Evolutionary conservation across 2,888 invertebrate genomes (phyloP), one percentile per base, ranked within the genome.

Genomic region (Metalampra italica): DNA sequence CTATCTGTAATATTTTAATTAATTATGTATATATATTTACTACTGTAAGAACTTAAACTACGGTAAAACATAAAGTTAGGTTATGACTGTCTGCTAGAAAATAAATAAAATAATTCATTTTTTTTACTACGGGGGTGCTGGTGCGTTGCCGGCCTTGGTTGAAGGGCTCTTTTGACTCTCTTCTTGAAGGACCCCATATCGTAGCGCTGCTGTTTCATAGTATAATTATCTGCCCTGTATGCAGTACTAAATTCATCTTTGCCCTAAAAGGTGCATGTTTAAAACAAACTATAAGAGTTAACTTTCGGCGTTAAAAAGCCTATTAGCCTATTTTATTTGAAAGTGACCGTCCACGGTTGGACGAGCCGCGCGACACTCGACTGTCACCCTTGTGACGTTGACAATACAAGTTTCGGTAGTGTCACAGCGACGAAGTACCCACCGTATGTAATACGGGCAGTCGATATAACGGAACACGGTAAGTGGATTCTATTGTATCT

Each of bases 281-380:
- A 66, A 77, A 82, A 77, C 75, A 69, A 71, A 77, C 71, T 71
- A 68, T 73, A 71, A 65, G 64, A 75, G 68, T 79, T 72, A 74
- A 78, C 77, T 82, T 83, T 77, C 72, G 77, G 78, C 74, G 82
- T 81, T 84, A 85, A 85, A 84, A 81, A 75, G 75, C 75, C 81
- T 82, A 85, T 86, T 86, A 86, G 83, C 85, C 85, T 78, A 85
- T 82, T 82, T 86, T 73, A 82, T 82, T 82, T 76, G 80, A 84
- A 82, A 85, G 83, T 82, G 71, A 69, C 73, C 67, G 63, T 67
- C 57, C 62, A 63, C 62, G 56, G 32, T 55, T 52, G 57, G 57
- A 37, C 50, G 55, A 45, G 3, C 32, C 48, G n/a, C 9, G 15
- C 8, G 38, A 29, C 43, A 30, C 42, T 37, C 50, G 38, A 64